These are phyloP conservation scores for Shinisaurus crocodilurus DNA, from an alignment of 2,113 vertebrate genomes.

Conservation along the genomic window DNA sequence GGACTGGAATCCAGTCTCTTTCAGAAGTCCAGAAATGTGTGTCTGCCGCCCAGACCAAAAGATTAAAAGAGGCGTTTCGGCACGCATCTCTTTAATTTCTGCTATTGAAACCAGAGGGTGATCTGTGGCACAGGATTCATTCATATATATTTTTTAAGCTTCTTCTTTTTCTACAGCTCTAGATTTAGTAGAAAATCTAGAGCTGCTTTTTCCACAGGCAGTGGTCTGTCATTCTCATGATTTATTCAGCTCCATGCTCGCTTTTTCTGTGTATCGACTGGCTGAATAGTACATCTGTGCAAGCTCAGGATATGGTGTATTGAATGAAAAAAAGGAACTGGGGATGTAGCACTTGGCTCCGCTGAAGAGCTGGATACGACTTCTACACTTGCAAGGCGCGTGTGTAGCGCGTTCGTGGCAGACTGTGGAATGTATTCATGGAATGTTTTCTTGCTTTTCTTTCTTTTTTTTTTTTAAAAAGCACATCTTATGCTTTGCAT, in stretches of 20 bases:
- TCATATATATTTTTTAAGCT: slow-evolving; percentile 9
- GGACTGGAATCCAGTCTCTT: slow-evolving; percentile 14
- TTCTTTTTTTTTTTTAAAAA: no score
- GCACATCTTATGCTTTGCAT: slow-evolving; percentile 26
- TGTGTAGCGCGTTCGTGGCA: slow-evolving; percentile 45
- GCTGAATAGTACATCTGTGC: slow-evolving; percentile 24
- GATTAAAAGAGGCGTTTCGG: slow-evolving; percentile 46
- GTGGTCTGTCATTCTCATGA: not conserved
- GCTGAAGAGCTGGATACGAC: slow-evolving; percentile 23
- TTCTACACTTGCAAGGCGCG: slow-evolving; percentile 27
- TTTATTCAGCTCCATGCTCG: not conserved
- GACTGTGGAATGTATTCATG: slow-evolving; percentile 16
- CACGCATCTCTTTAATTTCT: slow-evolving; percentile 23
- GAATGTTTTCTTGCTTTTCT: slow-evolving; percentile 15
- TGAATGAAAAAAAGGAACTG: slow-evolving; percentile 32
- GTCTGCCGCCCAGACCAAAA: slow-evolving; percentile 7
- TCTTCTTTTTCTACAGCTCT: not conserved
- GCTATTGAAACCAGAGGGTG: not conserved
- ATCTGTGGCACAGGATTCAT: not conserved
- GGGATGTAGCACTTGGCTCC: slow-evolving; percentile 3
- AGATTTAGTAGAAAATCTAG: not conserved
- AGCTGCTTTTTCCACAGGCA: not conserved
- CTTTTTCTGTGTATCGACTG: slow-evolving; percentile 47
- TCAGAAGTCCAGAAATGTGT: not conserved
- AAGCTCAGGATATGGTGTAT: not conserved